These are phyloP conservation scores for Globodera ellingtonae DNA, from an alignment of 1,140 invertebrate species.

Conservation along the genomic window DNA sequence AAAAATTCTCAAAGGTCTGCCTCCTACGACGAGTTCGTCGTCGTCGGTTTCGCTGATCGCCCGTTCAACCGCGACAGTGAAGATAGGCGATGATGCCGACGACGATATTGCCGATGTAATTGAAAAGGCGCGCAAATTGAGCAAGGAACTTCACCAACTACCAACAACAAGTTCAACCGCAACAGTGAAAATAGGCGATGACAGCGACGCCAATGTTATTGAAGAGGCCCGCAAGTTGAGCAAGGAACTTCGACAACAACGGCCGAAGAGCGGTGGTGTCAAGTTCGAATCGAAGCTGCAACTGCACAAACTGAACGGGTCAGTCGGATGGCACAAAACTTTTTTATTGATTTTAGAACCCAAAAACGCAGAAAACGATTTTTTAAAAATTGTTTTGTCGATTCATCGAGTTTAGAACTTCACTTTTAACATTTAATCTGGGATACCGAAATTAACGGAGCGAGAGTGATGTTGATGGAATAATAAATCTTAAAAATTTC, in stretches of 20 bases:
- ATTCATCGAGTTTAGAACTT: too few relatives aligned
- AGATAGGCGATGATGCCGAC: background rate
- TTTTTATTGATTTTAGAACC: too few relatives aligned
- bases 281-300: background rate
- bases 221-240: background rate
- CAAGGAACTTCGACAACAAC: background rate
- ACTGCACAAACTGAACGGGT: slow-evolving; percentile 10
- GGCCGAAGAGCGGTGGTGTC: background rate
- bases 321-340: background rate
- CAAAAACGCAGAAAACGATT: too few relatives aligned
- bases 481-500: background rate
- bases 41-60: background rate
- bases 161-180: too few relatives aligned
- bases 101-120: too few relatives aligned
- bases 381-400: too few relatives aligned
- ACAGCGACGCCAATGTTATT: too few relatives aligned
- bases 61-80: background rate
- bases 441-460: too few relatives aligned
- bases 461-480: too few relatives aligned
- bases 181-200: background rate
- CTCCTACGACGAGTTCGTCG: too few relatives aligned
- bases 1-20: too few relatives aligned
- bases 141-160: background rate
- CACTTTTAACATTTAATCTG: too few relatives aligned
- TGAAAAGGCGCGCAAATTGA: background rate